These are phyloP conservation scores for Xestia rhomboidea DNA, from an alignment of 2,888 invertebrate genomes.

Conservation along the genomic window DNA sequence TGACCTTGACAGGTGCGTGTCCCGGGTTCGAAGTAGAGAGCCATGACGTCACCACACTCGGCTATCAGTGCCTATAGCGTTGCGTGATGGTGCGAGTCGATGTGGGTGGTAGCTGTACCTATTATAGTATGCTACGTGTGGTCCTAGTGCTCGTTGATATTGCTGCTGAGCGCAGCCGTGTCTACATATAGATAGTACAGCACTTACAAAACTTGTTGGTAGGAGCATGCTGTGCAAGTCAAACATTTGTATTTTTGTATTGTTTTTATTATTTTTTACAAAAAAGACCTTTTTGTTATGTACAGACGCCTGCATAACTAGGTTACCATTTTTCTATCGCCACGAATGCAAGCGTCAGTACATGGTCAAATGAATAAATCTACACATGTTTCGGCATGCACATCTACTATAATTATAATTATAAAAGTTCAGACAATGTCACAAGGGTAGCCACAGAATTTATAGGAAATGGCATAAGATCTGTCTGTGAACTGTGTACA, in stretches of 20 bases:
- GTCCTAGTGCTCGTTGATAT: no score
- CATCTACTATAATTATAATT: conserved; percentile 17
- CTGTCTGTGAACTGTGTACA: not conserved
- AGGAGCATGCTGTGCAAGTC: conserved; percentile 17
- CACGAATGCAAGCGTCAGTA: conserved; percentile 18
- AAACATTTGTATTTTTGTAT: conserved; percentile 26
- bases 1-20: no score
- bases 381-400: conserved; percentile 20
- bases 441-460: not conserved
- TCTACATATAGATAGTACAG: not conserved
- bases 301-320: conserved; percentile 13
- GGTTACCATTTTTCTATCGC: not conserved
- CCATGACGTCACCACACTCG: no score
- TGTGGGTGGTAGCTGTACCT: not conserved
- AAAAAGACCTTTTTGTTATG: not conserved
- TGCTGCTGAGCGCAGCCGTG: no score
- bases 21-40: no score
- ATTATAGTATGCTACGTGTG: not conserved
- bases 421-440: not conserved
- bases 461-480: not conserved
- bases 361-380: not conserved
- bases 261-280: conserved; percentile 26
- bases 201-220: not conserved
- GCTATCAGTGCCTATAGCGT: not conserved
- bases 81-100: not conserved